Evolutionary conservation across 2,888 invertebrate species (phyloP), one percentile per base, ranked within the genome.

Genomic region (Cryptocephalus primarius): DNA sequence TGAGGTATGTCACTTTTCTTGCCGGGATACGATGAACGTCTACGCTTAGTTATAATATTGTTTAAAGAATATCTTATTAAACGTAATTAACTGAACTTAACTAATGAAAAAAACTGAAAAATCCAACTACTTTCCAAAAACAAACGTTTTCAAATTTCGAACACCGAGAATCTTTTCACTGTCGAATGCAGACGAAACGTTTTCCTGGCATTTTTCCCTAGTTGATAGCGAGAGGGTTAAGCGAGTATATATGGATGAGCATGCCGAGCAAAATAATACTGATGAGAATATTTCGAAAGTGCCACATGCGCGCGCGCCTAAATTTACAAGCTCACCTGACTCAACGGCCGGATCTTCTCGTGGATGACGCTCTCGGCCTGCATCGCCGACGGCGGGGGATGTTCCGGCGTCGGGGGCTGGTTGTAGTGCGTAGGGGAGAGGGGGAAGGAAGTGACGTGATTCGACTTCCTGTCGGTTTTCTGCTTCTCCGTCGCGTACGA

Each of bases 371-470:
- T 82, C 70, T 90, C 88, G 0, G 94, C 93, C 58, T 91, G 89
- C 60, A 80, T 77, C 4, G 93, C 90, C 9, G 90, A 85, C 0
- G 94, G 94, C 1, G 94, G 93, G 4, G 93, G 92, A 72, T 92
- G 92, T 59, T 93, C 92, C 0, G 93, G 93, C 9, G 93, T 94
- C 9, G 93, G 90, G 9, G 93, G 92, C 70, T 93, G 92, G 44
- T 82, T 79, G 62, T 92, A 92, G 65, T 90, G 88, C 42, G 90
- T 88, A 13, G 93, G 93, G 57, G 90, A 91, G 58, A 88, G 73
- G 0, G 93, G 93, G 59, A 77, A 65, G 66, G 70, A 56, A 32
- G 49, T 51, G 40, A 47, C 54, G 34, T 47, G 56, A 46, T 53
- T 60, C 63, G 34, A 41, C 36, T 67, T 47, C 10, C 42, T 45